Conservation (phyloP, 2,888 invertebrate species). For the Helobdella robusta region DNA sequence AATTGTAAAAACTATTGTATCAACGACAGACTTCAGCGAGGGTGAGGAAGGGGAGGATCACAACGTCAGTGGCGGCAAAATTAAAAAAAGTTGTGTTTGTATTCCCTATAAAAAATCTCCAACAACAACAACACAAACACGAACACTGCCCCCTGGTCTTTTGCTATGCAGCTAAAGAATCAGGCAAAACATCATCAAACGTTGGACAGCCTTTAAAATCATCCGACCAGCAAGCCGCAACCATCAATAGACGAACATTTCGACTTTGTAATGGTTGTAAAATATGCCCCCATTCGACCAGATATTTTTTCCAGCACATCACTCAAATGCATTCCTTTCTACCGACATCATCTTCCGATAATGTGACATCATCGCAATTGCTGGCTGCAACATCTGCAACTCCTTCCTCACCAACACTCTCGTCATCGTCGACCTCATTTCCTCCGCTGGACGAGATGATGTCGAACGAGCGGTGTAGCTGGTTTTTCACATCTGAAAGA, state of each 20-base stretch:
- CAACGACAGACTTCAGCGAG: neutral
- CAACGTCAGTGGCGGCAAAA: neutral
- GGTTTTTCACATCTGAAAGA: neutral
- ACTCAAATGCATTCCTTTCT: neutral
- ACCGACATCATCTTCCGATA: too few relatives aligned
- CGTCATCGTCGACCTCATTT: neutral
- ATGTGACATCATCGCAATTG: conserved; percentile 14
- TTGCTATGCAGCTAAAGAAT: conserved; percentile 15
- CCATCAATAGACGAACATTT: conserved; percentile 12
- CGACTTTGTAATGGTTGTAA: conserved; percentile 5
- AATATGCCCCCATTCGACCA: neutral
- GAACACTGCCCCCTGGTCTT: neutral
- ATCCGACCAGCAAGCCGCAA: neutral
- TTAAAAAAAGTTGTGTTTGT: conserved; percentile 4
- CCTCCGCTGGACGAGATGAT: too few relatives aligned
- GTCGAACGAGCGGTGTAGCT: neutral
- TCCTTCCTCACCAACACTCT: conserved; percentile 2
- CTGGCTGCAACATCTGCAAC: conserved; percentile 8
- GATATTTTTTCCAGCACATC: conserved; percentile 2
- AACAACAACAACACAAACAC: neutral
- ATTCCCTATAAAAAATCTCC: neutral
- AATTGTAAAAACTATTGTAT: neutral
- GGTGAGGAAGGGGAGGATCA: neutral
- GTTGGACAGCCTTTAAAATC: neutral
- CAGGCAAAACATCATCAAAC: neutral